Base-by-base conservation (phyloP, 1,140 invertebrate species). In the Drosophila ambigua region DNA sequence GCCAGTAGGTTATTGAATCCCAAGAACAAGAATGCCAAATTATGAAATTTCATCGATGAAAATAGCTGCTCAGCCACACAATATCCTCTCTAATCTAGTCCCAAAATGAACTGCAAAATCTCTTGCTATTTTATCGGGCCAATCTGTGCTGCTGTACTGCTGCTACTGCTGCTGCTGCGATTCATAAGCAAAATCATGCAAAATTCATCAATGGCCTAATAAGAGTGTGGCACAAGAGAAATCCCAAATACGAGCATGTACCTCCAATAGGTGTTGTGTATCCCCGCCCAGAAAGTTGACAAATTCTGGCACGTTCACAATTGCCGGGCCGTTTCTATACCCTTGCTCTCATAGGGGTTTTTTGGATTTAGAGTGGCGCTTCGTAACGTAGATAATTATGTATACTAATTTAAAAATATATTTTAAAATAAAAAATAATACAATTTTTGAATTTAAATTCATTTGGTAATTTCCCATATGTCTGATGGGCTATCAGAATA, bases 141-240 rank as follows among this genome's bases (percentile, higher is more conserved):
- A 68, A 69, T 58, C 66, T 68, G 35, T 69, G 24, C 44, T 39
- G 11, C 35, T 39, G 4, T 20, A 20, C 57, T 67, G 28, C 28
- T 28, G 28, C 2, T 13, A 0, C 35, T 11, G 9, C 11, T 11
- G 3, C 9, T 39, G 35, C 35, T 39, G 4, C 45, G 31, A 35
- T 57, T 68, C 64, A 69, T 58, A 65, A 57, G 35, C 2, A 35
- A 44, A 58, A 68, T 69, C 66, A 69, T 69, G 57, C 66, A 69
- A 69, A 69, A 69, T 69, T 69, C 66, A 69, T 69, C 66, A 69
- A 69, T 50, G 51, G 26, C 35, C 35, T 50, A 4, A 69, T 57
- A 58, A 69, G 43, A 49, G 44, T 69, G 57, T 69, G 66, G 31
- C 16, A 52, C 51, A 15, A 24, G 44, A 69, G 43, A 69, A 68